Percentiles rank a stretch among this genome's conserved stretches.
These are phyloP conservation scores for Hydrophis major DNA, from an alignment of 2,797 vertebrate genomes.

Conservation along the genomic window DNA sequence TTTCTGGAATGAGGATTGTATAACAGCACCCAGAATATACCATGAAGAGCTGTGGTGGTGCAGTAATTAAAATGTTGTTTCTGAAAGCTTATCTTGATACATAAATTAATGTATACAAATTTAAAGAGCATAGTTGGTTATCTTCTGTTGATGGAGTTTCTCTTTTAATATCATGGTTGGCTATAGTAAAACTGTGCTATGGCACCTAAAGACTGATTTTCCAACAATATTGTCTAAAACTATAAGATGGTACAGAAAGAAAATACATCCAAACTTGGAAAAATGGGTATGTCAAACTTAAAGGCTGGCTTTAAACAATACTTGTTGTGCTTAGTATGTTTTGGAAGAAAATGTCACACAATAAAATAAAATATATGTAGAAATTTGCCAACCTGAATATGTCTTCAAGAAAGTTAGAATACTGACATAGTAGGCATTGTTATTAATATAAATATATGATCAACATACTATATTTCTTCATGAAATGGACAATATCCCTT, in stretches of 20 bases:
- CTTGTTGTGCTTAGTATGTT: background rate
- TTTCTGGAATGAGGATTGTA: background rate
- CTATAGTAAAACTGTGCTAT: background rate
- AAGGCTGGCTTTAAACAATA: background rate
- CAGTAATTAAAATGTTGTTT: background rate
- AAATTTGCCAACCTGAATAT: background rate
- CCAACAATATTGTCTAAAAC: background rate
- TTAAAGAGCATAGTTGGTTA: background rate
- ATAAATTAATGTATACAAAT: background rate
- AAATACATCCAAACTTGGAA: conserved; percentile 2
- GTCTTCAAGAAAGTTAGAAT: background rate
- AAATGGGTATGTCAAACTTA: background rate
- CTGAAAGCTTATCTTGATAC: background rate
- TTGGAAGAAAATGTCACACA: background rate
- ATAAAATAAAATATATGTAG: background rate
- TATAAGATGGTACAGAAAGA: conserved; percentile 1
- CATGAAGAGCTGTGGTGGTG: background rate
- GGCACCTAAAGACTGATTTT: conserved; percentile 24
- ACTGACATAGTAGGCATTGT: background rate
- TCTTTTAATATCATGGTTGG: background rate
- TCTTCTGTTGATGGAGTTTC: background rate
- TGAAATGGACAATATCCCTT: background rate
- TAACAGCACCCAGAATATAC: background rate
- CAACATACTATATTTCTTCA: background rate
- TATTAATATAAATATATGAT: background rate